Conservation (phyloP, 2,888 invertebrate species). For the Flexamia atlantica region DNA sequence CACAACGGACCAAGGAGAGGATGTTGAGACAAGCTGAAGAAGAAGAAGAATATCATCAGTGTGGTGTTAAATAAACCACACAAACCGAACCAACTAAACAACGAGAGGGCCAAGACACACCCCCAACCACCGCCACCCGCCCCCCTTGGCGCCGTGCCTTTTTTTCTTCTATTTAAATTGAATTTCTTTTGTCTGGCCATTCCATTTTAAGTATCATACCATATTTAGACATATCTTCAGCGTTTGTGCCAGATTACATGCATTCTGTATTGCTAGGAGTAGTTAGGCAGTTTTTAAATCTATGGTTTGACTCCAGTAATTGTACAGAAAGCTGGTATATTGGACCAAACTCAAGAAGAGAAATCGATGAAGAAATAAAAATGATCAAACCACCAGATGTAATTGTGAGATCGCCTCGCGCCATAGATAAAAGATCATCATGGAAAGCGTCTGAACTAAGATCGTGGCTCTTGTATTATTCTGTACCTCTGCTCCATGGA, state of each 20-base stretch:
- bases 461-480: constrained; percentile 1
- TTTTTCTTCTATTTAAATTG: too few relatives aligned
- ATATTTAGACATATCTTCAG: background rate
- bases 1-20: background rate
- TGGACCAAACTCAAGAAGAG: background rate
- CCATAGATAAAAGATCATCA: background rate
- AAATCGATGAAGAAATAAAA: background rate
- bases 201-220: background rate
- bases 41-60: background rate
- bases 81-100: too few relatives aligned
- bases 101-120: too few relatives aligned
- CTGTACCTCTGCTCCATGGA: background rate
- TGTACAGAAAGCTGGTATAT: background rate
- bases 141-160: too few relatives aligned
- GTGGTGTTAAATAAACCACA: constrained; percentile 7
- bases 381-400: constrained; percentile 3
- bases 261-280: background rate
- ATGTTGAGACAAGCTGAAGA: background rate
- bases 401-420: background rate
- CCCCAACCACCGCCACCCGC: too few relatives aligned
- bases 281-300: constrained; percentile 2
- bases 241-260: background rate
- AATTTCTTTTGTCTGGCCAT: too few relatives aligned
- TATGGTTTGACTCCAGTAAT: background rate
- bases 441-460: background rate